Evolutionary conservation across 1,140 invertebrate species (phyloP), one percentile per base, ranked within the genome.

Genomic region (Cydia splendana): DNA sequence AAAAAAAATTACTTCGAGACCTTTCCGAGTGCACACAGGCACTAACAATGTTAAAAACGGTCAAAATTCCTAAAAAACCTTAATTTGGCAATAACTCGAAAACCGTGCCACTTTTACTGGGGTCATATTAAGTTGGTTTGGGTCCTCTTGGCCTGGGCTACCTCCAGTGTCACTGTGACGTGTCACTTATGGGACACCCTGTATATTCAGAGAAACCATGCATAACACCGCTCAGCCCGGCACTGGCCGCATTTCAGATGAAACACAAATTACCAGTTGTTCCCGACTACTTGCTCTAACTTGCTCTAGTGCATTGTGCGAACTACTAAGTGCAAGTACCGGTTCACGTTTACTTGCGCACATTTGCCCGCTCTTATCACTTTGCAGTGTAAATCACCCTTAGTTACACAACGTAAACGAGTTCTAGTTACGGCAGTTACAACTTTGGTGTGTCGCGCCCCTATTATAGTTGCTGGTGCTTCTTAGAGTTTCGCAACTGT

Each of bases 301-400:
- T 62, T 24, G 20, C 20, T 24, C 57, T 7, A 18, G 3, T 53
- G 20, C 57, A 62, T 24, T 62, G 15, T 62, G 57, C 53, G 9
- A 62, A 57, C 53, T 57, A 57, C 53, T 57, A 18, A 53, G 51
- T 53, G 51, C 51, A 62, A 62, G 57, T 62, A 6, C 18, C 24
- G 18, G 7, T 62, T 18, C 53, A 57, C 53, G 15, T 51, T 57
- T 24, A 62, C 57, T 62, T 62, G 57, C 20, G 24, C 53, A 57
- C 57, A 62, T 62, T 62, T 24, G 57, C 57, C 20, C 9, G 57
- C 9, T 53, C 51, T 18, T 62, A 62, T 62, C 57, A 62, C 57
- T 62, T 62, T n/a, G 57, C 57, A 24, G 57, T 62, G 57, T 62
- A 24, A 62, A 62, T 62, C 57, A 62, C 18, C 57, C 57, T 62